A percentile compares a stretch with the other conserved stretches of the same genome.
phyloP scores from a whole-genome alignment of 2,888 invertebrate species.

The Lagria hirta region DNA sequence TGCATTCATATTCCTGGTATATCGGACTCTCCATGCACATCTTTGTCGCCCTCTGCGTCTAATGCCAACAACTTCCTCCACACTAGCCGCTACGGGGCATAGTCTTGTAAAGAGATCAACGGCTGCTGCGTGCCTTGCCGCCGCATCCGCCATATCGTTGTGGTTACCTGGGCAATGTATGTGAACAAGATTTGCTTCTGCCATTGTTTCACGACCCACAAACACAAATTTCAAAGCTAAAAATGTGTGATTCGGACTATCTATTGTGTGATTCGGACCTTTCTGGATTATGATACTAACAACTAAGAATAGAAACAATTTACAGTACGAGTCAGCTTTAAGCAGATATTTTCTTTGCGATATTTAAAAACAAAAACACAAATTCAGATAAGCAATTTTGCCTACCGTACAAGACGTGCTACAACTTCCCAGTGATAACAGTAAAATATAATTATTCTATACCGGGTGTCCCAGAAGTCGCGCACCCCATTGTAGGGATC shows the following conservation, averaged over 20 bases:
- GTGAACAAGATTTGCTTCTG: slow-evolving; percentile 5
- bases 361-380: too few relatives aligned
- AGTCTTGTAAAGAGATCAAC: slow-evolving; percentile 4
- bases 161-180: slow-evolving; percentile 6
- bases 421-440: slow-evolving; percentile 8
- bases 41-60: slow-evolving; percentile 4
- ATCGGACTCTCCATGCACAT: slow-evolving; percentile 3
- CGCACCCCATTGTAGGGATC: too few relatives aligned
- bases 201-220: slow-evolving; percentile 6
- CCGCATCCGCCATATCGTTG: slow-evolving; percentile 5
- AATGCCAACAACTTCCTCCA: slow-evolving; percentile 7
- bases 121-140: slow-evolving; percentile 6
- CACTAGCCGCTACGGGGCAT: slow-evolving; percentile 10
- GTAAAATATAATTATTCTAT: slow-evolving; percentile 10
- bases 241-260: too few relatives aligned
- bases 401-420: slow-evolving; percentile 11
- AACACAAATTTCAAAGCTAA: slow-evolving; percentile 3
- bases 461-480: too few relatives aligned
- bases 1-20: slow-evolving; percentile 2
- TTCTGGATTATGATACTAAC: too few relatives aligned
- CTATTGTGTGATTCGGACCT: too few relatives aligned
- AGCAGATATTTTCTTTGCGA: too few relatives aligned
- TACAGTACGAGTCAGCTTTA: too few relatives aligned
- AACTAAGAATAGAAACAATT: too few relatives aligned
- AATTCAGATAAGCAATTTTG: too few relatives aligned